Percentiles rank a stretch among this genome's conserved stretches.
Conservation (phyloP, 2,797 vertebrate genomes). For the Lophura swinhoii region DNA sequence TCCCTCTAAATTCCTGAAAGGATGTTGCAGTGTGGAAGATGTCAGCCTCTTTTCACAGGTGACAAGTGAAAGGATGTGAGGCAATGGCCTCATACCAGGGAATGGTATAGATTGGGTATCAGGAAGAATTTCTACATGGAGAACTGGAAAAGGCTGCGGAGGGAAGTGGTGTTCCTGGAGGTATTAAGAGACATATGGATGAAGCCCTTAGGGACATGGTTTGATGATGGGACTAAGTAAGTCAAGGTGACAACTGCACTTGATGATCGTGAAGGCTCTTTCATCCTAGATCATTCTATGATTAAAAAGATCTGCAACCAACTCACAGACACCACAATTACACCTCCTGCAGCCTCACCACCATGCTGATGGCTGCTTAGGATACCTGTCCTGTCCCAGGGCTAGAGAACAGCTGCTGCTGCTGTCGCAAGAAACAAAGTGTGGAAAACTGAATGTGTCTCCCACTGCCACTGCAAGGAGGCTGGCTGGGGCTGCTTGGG, state of each 20-base stretch:
- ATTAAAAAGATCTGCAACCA: not conserved
- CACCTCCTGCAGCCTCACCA: not conserved
- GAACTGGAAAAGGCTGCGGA: too few species aligned
- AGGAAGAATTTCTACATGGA: too few species aligned
- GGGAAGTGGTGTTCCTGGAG: too few species aligned
- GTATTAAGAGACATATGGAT: too few species aligned
- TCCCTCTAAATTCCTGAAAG: not conserved
- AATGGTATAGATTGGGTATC: too few species aligned
- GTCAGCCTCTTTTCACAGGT: too few species aligned
- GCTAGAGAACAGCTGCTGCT: not conserved
- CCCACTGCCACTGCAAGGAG: not conserved
- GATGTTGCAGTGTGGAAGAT: not conserved
- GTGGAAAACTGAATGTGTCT: not conserved
- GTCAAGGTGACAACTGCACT: not conserved
- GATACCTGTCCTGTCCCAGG: not conserved
- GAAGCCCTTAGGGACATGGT: not conserved
- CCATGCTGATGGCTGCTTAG: not conserved
- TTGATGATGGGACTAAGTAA: not conserved
- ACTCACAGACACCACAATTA: not conserved
- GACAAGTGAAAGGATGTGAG: too few species aligned
- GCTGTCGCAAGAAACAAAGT: not conserved
- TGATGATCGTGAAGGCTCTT: not conserved
- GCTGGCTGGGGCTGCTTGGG: not conserved
- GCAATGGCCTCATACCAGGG: too few species aligned
- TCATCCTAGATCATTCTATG: not conserved